These are phyloP conservation scores for Electrophaes corylata DNA, from an alignment of 2,888 invertebrate species.

Conservation along the genomic window DNA sequence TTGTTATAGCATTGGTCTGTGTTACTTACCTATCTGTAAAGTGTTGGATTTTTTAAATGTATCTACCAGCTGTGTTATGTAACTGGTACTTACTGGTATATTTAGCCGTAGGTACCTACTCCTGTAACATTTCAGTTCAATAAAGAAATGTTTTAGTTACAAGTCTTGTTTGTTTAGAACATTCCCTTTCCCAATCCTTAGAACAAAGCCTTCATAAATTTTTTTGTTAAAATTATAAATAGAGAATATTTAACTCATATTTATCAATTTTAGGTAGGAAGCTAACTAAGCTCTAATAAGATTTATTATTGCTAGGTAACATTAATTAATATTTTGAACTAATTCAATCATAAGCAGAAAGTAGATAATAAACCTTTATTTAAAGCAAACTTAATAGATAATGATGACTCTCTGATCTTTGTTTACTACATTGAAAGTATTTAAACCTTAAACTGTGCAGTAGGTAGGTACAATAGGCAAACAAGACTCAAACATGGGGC, in stretches of 20 bases:
- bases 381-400: too few relatives aligned
- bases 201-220: conserved; percentile 5
- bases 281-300: too few relatives aligned
- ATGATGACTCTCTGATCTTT: too few relatives aligned
- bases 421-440: too few relatives aligned
- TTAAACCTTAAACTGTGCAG: background rate
- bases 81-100: conserved; percentile 51
- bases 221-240: background rate
- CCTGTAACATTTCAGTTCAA: conserved; percentile 70
- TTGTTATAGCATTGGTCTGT: conserved; percentile 7
- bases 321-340: too few relatives aligned
- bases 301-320: too few relatives aligned
- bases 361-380: too few relatives aligned
- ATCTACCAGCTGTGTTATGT: conserved; percentile 48
- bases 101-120: conserved; percentile 53
- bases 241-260: background rate
- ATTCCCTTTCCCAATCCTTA: conserved; percentile 45
- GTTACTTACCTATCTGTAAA: conserved; percentile 3
- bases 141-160: conserved; percentile 75
- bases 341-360: too few relatives aligned
- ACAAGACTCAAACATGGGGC: background rate
- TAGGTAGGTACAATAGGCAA: background rate
- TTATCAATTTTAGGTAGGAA: too few relatives aligned
- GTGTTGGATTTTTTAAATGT: conserved; percentile 8
- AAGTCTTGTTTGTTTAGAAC: conserved; percentile 63